Conservation (phyloP, 1,140 invertebrate genomes). For the Ceratoteleas bidentatus region DNA sequence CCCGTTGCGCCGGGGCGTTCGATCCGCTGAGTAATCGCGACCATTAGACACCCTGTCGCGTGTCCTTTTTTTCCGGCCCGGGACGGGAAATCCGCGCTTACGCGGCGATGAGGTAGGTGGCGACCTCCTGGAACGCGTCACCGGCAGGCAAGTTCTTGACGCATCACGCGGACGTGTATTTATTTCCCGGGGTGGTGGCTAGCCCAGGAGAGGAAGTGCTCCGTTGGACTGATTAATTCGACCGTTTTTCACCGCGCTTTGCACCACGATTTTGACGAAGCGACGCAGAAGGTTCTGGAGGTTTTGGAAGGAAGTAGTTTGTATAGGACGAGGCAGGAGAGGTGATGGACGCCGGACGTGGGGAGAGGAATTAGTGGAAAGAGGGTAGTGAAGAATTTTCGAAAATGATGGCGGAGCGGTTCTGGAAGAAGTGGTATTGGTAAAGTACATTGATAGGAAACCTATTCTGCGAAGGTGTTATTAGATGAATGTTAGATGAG, state of each 20-base stretch:
- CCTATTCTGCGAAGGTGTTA: too few species aligned
- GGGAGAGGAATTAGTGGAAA: too few species aligned
- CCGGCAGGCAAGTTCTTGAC: slow-evolving; percentile 30
- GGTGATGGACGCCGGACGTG: too few species aligned
- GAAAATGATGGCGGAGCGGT: too few species aligned
- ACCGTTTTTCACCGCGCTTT: neutral
- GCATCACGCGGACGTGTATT: slow-evolving; percentile 46
- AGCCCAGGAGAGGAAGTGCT: slow-evolving; percentile 28
- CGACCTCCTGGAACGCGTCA: slow-evolving; percentile 42
- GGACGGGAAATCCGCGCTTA: slow-evolving; percentile 41
- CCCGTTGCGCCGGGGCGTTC: slow-evolving; percentile 78
- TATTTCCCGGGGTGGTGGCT: slow-evolving; percentile 24
- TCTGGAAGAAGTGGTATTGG: too few species aligned
- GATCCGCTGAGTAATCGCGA: slow-evolving; percentile 79
- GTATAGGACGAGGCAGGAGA: too few species aligned
- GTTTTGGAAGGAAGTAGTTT: neutral
- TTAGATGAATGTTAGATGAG: too few species aligned
- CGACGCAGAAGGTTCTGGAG: too few species aligned
- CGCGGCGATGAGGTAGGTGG: slow-evolving; percentile 26
- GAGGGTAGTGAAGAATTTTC: too few species aligned
- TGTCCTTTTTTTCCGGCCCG: slow-evolving; percentile 48
- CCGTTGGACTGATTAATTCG: slow-evolving; percentile 31
- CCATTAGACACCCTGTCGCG: slow-evolving; percentile 79
- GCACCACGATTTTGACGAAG: slow-evolving; percentile 27
- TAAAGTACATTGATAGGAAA: too few species aligned